Evolutionary conservation across 2,797 vertebrate genomes (phyloP).

Genomic region (Phrynocephalus vlangalii): DNA sequence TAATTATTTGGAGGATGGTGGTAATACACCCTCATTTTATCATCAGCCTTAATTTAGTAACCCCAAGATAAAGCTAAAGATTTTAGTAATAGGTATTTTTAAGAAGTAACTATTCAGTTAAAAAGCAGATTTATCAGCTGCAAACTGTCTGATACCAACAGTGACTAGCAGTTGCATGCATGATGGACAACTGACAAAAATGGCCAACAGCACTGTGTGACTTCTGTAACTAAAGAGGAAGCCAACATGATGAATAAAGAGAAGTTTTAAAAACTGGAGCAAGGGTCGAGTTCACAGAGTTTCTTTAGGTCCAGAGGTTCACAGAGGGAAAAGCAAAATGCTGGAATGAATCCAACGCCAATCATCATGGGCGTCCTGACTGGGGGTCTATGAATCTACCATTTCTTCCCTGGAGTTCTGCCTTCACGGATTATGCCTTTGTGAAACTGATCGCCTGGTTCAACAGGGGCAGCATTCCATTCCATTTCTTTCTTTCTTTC

Average conservation of each 20-base stretch:
- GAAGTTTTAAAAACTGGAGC: background rate
- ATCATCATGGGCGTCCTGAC: conserved; percentile 43
- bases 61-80: no score
- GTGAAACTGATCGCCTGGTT: conserved; percentile 67
- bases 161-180: no score
- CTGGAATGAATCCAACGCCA: conserved; percentile 51
- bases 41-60: no score
- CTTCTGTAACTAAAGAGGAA: background rate
- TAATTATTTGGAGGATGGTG: no score
- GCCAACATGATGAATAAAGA: conserved; percentile 26
- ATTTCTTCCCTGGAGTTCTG: conserved; percentile 63
- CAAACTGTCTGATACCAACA: no score
- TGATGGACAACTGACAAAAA: no score
- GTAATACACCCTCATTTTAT: no score
- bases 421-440: conserved; percentile 64
- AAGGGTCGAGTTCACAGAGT: conserved; percentile 32
- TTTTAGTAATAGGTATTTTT: no score
- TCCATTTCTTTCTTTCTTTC: conserved; percentile 54
- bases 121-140: no score
- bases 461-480: conserved; percentile 71
- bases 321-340: conserved; percentile 55
- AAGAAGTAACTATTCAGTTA: no score
- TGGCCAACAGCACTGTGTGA: no score
- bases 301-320: conserved; percentile 11
- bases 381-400: conserved; percentile 62